phyloP scores from a whole-genome alignment of 2,113 vertebrate genomes.

The Mirounga angustirostris region DNA sequence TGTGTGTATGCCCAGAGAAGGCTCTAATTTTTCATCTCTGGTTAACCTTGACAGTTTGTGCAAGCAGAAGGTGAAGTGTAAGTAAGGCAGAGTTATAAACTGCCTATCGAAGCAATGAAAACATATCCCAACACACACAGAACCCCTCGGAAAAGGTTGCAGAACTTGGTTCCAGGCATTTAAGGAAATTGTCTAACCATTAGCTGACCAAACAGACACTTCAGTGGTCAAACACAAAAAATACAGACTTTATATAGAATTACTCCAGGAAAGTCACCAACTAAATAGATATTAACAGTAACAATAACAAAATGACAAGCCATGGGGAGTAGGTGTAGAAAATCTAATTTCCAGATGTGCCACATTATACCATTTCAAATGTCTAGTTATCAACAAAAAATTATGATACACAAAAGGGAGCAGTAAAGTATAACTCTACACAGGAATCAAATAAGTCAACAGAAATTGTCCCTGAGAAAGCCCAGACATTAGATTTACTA shows the following conservation, averaged over 20 bases:
- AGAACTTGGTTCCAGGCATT: not conserved
- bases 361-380: not conserved
- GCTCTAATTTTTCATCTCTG: not conserved
- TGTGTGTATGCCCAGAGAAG: not conserved
- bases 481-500: not conserved
- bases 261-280: not conserved
- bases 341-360: constrained; percentile 18
- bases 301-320: not conserved
- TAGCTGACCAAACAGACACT: not conserved
- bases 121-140: not conserved
- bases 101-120: not conserved
- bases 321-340: not conserved
- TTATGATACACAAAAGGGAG: not conserved
- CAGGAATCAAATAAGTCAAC: not conserved
- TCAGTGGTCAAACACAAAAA: not conserved
- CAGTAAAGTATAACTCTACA: not conserved
- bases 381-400: not conserved
- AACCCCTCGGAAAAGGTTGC: not conserved
- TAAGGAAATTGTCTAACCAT: not conserved
- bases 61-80: not conserved
- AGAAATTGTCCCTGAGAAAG: not conserved
- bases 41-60: not conserved
- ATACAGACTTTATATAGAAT: not conserved
- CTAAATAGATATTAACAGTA: not conserved
- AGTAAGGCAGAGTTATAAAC: not conserved